A percentile compares a stretch with the other conserved stretches of the same genome.
Conservation (phyloP, 2,113 vertebrate genomes). For the Thunnus thynnus region DNA sequence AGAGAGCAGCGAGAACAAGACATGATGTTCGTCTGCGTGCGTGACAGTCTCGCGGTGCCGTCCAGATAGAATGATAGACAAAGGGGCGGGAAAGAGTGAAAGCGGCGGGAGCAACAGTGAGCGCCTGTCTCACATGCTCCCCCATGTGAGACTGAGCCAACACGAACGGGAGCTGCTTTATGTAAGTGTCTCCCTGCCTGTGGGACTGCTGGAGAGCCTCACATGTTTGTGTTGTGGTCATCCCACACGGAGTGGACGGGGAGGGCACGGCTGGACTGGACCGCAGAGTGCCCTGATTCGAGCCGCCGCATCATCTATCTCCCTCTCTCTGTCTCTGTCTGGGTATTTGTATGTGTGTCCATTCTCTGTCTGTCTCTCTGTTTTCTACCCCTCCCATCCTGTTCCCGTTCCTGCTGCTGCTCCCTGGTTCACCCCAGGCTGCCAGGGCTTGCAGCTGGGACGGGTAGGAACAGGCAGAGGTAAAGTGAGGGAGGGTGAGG, state of each 20-base stretch:
- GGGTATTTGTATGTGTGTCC: conserved; percentile 10
- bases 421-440: conserved; percentile 66
- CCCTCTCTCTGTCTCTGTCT: conserved; percentile 14
- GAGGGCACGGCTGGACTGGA: conserved; percentile 37
- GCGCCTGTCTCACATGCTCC: conserved; percentile 73
- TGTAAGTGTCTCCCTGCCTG: conserved; percentile 77
- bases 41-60: neutral
- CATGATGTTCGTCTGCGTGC: conserved; percentile 16
- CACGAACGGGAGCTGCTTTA: conserved; percentile 71
- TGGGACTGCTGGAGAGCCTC: conserved; percentile 64
- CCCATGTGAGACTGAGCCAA: conserved; percentile 69
- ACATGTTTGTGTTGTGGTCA: conserved; percentile 75
- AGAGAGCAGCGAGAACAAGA: conserved; percentile 1
- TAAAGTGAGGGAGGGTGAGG: conserved; percentile 29
- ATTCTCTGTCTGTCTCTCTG: conserved; percentile 16
- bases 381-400: conserved; percentile 15
- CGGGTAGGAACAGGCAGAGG: conserved; percentile 44
- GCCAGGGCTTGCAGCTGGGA: conserved; percentile 66
- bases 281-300: conserved; percentile 27
- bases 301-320: conserved; percentile 31
- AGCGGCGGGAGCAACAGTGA: conserved; percentile 47
- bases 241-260: conserved; percentile 27
- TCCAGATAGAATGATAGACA: conserved; percentile 52
- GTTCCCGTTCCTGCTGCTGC: conserved; percentile 39
- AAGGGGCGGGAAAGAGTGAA: conserved; percentile 51